Conservation (phyloP, 1,140 invertebrate species). For the Drosophila tropicalis region DNA sequence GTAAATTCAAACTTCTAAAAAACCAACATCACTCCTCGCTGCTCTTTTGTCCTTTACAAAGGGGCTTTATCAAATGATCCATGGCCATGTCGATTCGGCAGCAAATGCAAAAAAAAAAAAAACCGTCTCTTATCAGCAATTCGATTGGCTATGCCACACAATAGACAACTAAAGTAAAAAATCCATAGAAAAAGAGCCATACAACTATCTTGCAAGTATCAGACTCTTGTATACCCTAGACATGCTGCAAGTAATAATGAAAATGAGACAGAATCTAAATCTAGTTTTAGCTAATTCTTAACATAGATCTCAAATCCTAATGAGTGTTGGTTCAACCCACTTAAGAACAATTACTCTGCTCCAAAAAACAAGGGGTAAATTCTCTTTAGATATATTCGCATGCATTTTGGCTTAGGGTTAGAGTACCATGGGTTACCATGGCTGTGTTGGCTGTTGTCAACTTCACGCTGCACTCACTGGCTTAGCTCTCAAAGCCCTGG, state of each 20-base stretch:
- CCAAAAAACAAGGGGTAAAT: neutral
- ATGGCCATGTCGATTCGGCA: slow-evolving; percentile 19
- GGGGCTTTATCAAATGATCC: slow-evolving; percentile 54
- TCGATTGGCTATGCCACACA: slow-evolving; percentile 50
- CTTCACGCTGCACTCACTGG: slow-evolving; percentile 52
- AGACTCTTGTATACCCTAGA: neutral
- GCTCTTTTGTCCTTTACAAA: neutral
- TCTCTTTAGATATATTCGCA: neutral
- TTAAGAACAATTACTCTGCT: too few species aligned
- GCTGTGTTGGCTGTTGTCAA: slow-evolving; percentile 35
- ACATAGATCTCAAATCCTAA: too few species aligned
- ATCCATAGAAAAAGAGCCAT: neutral
- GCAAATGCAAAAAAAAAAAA: neutral
- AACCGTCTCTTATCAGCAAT: slow-evolving; percentile 44
- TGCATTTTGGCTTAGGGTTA: slow-evolving; percentile 24
- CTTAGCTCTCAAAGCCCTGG: slow-evolving; percentile 41
- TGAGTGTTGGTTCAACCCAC: too few species aligned
- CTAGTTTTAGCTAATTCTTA: too few species aligned
- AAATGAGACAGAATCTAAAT: too few species aligned
- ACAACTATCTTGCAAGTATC: neutral
- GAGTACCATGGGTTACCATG: slow-evolving; percentile 7
- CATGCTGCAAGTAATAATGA: too few species aligned
- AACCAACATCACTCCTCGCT: neutral
- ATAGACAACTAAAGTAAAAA: slow-evolving; percentile 15
- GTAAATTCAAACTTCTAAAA: slow-evolving; percentile 48